These are phyloP conservation scores for Drosophila melanosoma DNA, from an alignment of 2,888 invertebrate genomes.

Conservation along the genomic window DNA sequence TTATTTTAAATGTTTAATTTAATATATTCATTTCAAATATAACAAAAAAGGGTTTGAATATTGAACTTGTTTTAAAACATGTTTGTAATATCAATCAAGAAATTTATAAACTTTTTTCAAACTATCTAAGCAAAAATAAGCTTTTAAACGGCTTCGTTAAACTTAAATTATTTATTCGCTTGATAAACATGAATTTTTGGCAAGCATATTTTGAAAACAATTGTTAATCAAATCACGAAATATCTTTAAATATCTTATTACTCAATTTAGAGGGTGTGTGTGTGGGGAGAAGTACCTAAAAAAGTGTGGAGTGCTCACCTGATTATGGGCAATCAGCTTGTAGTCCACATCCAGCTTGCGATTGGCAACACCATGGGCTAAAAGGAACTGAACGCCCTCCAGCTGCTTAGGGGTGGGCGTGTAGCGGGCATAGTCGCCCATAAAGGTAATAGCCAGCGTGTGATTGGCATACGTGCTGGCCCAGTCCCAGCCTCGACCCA, in stretches of 20 bases:
- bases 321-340: slow-evolving; percentile 86
- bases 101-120: not conserved
- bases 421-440: slow-evolving; percentile 86
- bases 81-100: not conserved
- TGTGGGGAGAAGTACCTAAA: not conserved
- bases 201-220: not conserved
- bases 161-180: not conserved
- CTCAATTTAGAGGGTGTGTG: not conserved
- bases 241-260: slow-evolving; percentile 17
- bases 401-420: slow-evolving; percentile 84
- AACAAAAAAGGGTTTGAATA: not conserved
- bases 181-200: not conserved
- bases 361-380: slow-evolving; percentile 85
- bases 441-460: slow-evolving; percentile 85
- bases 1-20: not conserved
- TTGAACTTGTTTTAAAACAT: not conserved
- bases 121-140: not conserved
- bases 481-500: slow-evolving; percentile 86
- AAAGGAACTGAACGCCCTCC: slow-evolving; percentile 84
- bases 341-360: slow-evolving; percentile 85
- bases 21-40: not conserved
- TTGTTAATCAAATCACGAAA: slow-evolving; percentile 30
- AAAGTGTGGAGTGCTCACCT: slow-evolving; percentile 72
- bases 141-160: not conserved
- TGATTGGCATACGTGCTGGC: slow-evolving; percentile 86